phyloP scores from a whole-genome alignment of 2,113 vertebrate species.

The Strigops habroptila region DNA sequence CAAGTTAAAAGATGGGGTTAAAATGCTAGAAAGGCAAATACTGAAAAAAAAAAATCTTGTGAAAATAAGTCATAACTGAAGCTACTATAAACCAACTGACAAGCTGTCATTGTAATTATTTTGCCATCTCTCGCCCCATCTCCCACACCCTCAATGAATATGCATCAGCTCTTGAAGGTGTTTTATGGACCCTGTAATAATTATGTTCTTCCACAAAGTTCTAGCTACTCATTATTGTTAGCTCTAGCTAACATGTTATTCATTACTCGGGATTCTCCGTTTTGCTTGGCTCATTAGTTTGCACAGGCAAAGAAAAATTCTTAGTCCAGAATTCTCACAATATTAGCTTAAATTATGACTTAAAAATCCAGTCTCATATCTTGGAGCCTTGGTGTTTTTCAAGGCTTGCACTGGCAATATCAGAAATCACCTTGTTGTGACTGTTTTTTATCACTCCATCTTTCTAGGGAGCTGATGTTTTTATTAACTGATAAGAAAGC shows the following conservation, averaged over 20 bases:
- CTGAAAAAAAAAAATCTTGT: neutral
- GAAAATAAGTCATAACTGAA: neutral
- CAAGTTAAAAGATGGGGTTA: neutral
- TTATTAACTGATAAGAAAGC: neutral
- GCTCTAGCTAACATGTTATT: neutral
- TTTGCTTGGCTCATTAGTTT: neutral
- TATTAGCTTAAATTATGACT: neutral
- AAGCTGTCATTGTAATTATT: neutral
- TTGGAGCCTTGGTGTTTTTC: neutral
- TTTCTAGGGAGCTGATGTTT: neutral
- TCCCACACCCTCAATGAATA: neutral
- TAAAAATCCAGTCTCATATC: neutral
- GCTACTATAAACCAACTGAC: neutral
- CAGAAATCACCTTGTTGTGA: neutral
- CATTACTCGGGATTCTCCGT: neutral
- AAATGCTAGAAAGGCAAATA: neutral
- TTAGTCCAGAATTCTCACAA: neutral
- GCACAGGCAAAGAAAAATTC: neutral
- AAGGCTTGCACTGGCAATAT: neutral
- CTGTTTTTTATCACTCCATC: neutral
- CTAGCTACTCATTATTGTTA: neutral
- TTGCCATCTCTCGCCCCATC: neutral
- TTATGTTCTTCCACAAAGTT: neutral
- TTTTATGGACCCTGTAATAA: neutral
- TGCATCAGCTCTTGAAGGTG: neutral